Conservation (phyloP, 2,888 invertebrate genomes). For the Synanthedon tipuliformis region DNA sequence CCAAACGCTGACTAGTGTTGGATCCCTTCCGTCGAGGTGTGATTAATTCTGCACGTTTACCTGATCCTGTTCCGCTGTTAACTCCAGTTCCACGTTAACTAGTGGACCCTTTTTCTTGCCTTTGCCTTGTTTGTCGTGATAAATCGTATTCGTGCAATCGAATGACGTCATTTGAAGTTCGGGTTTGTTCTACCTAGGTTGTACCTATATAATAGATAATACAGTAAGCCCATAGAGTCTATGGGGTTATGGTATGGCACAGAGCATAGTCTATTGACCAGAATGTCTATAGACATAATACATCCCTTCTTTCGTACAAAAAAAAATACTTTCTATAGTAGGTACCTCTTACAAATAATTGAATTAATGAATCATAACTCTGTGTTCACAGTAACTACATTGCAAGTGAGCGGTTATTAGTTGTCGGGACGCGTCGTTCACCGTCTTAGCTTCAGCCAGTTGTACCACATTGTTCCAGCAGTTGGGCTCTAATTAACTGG, state of each 20-base stretch:
- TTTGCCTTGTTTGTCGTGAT: constrained; percentile 13
- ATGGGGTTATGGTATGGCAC: no score
- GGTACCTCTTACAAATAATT: no score
- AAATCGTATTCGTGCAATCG: constrained; percentile 14
- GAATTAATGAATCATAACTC: no score
- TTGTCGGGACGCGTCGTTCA: not conserved
- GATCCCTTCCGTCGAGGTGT: constrained; percentile 49
- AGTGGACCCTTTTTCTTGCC: constrained; percentile 18
- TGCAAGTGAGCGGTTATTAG: constrained; percentile 4
- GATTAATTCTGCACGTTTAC: constrained; percentile 63
- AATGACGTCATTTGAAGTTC: constrained; percentile 4
- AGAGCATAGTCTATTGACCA: no score
- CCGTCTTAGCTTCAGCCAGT: constrained; percentile 12
- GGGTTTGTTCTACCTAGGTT: not conserved
- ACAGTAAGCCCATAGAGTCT: no score
- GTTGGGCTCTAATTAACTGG: constrained; percentile 54
- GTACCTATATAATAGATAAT: not conserved
- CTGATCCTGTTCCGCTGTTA: constrained; percentile 51
- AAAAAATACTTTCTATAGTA: no score
- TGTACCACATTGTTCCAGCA: constrained; percentile 37
- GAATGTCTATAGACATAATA: no score
- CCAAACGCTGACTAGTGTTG: constrained; percentile 48
- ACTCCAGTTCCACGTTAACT: constrained; percentile 29
- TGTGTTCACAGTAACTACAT: no score
- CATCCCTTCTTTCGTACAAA: no score